Evolutionary conservation across 2,797 vertebrate genomes (phyloP), one percentile per base, ranked within the genome.

Genomic region (Hydrocynus forskahlii): DNA sequence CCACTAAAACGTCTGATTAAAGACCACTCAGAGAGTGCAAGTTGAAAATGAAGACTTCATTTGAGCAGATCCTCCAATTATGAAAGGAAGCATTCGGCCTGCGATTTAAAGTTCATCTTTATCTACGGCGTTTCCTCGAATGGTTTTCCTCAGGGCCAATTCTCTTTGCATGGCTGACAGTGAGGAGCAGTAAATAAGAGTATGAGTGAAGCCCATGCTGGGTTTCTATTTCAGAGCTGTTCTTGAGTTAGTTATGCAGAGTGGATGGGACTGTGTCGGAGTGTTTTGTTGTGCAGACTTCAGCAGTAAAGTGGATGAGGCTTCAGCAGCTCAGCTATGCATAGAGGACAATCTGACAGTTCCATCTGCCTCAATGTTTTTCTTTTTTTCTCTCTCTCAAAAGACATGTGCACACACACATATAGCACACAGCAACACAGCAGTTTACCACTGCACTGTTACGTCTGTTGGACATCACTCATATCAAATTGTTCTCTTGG

Each of bases 261-360:
- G 73, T 76, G 63, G 78, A 83, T 77, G 76, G 81, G 68, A 81
- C 81, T 71, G 21, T 76, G 82, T 82, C 75, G 67, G 83, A 83
- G 76, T 70, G 67, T 81, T 85, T 78, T 82, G 69, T 78, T 87
- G 76, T 75, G 79, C 75, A 79, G 76, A 67, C 74, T 85, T 81
- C 79, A 80, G 86, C 81, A 83, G 60, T 83, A 85, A 84, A 78
- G 71, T 83, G 75, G 79, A 76, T 80, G 81, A 87, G 77, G 81
- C 80, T 83, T 86, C 87, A 86, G 75, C 62, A 78, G 85, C 85
- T 88, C 85, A 88, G 79, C 79, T 88, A 80, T 80, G 83, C 87
- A 82, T 81, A 82, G 87, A 88, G 83, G 83, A 86, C 85, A 80
- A 83, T 78, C 83, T 85, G 87, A 88, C 87, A 86, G 85, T 80